Conservation (phyloP, 2,888 invertebrate genomes). For the Furcula furcula region DNA sequence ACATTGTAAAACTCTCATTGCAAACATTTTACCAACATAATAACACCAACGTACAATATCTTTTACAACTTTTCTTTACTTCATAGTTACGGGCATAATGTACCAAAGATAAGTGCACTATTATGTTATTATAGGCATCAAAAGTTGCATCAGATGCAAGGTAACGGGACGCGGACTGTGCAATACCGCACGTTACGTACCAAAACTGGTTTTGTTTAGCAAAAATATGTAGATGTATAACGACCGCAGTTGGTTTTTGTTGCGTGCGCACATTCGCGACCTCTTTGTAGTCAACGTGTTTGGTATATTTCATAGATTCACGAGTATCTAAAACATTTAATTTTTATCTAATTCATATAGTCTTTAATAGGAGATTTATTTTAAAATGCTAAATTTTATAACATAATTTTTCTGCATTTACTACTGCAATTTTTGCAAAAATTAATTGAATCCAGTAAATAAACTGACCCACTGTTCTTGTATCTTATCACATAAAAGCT, state of each 20-base stretch:
- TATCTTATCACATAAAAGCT: too few relatives aligned
- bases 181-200: slow-evolving; percentile 56
- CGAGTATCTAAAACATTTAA: too few relatives aligned
- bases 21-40: background rate
- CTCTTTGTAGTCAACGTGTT: slow-evolving; percentile 57
- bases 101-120: slow-evolving; percentile 38
- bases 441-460: too few relatives aligned
- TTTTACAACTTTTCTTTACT: background rate
- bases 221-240: slow-evolving; percentile 51
- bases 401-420: too few relatives aligned
- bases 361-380: too few relatives aligned
- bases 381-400: too few relatives aligned
- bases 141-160: slow-evolving; percentile 71
- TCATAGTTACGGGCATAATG: background rate
- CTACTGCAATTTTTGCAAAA: too few relatives aligned
- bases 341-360: too few relatives aligned
- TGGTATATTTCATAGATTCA: slow-evolving; percentile 36
- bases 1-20: background rate
- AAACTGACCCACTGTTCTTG: too few relatives aligned
- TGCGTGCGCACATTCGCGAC: slow-evolving; percentile 66
- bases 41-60: background rate
- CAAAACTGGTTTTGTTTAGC: slow-evolving; percentile 70
- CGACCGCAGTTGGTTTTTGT: slow-evolving; percentile 35
- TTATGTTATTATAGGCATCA: slow-evolving; percentile 77
- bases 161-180: slow-evolving; percentile 66